phyloP scores from a whole-genome alignment of 2,797 vertebrate species.

The Pitangus sulphuratus region DNA sequence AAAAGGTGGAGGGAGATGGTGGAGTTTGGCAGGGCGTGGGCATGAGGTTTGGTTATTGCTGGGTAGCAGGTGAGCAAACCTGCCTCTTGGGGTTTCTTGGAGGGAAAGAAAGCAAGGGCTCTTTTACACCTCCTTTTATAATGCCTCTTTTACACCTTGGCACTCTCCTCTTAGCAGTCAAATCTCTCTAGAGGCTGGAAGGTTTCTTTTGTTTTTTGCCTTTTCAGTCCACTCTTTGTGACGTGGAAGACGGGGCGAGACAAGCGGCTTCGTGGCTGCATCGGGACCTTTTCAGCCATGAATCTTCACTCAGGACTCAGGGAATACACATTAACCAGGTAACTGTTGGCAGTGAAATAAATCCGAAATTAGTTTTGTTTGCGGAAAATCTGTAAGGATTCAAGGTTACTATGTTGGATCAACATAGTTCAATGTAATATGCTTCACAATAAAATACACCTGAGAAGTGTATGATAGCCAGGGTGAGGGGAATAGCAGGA shows the following conservation, averaged over 20 bases:
- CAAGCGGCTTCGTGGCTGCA: slow-evolving; percentile 86
- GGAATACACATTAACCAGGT: slow-evolving; percentile 89
- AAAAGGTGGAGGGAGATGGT: neutral
- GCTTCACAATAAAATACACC: neutral
- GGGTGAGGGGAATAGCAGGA: neutral
- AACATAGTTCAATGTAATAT: neutral
- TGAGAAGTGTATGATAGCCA: neutral
- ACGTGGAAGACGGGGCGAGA: slow-evolving; percentile 87
- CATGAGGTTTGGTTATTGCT: neutral
- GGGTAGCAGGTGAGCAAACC: neutral
- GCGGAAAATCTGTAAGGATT: neutral
- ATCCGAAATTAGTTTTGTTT: neutral
- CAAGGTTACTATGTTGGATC: neutral
- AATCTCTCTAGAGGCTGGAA: slow-evolving; percentile 22
- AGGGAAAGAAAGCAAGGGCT: neutral
- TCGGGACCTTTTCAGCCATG: slow-evolving; percentile 88
- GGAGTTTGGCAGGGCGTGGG: neutral
- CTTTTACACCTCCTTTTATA: no score
- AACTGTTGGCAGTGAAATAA: neutral
- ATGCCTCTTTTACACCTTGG: neutral
- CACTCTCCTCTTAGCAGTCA: neutral
- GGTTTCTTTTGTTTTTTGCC: slow-evolving; percentile 50
- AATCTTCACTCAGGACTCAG: slow-evolving; percentile 89
- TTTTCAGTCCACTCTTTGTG: slow-evolving; percentile 85
- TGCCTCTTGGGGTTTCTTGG: neutral